A percentile compares a stretch with the other conserved stretches of the same genome.
phyloP scores from a whole-genome alignment of 1,140 invertebrate genomes.

The Heliconius eleuchia region DNA sequence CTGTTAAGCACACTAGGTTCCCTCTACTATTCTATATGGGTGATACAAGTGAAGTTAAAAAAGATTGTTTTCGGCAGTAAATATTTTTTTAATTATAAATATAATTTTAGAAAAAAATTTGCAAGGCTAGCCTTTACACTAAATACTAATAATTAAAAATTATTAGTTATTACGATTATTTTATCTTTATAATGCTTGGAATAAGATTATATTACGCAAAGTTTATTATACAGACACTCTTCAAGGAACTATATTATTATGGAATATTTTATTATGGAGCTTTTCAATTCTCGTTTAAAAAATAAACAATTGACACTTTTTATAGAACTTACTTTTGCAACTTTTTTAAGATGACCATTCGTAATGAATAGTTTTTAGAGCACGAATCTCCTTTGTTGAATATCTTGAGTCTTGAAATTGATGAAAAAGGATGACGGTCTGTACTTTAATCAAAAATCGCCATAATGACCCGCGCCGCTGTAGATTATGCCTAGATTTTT shows the following conservation, averaged over 20 bases:
- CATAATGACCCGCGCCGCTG: conserved; percentile 6
- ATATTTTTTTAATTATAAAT: too few relatives aligned
- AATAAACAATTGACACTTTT: not conserved
- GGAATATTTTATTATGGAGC: not conserved
- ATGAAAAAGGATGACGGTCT: conserved; percentile 8
- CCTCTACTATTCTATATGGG: too few relatives aligned
- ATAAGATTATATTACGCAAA: not conserved
- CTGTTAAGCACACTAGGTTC: too few relatives aligned
- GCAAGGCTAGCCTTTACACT: too few relatives aligned
- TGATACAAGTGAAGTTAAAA: too few relatives aligned
- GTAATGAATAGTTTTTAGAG: conserved; percentile 12
- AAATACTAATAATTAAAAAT: too few relatives aligned
- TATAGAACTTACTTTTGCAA: not conserved
- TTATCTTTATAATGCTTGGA: too few relatives aligned
- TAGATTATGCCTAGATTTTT: not conserved
- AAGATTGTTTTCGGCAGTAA: too few relatives aligned
- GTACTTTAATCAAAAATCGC: conserved; percentile 7
- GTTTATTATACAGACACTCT: not conserved
- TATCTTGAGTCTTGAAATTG: conserved; percentile 1
- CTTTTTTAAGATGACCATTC: conserved; percentile 9
- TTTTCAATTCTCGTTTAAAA: not conserved
- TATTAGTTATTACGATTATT: too few relatives aligned
- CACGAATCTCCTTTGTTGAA: conserved; percentile 1
- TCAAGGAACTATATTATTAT: not conserved
- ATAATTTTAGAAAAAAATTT: too few relatives aligned